Evolutionary conservation across 2,888 invertebrate genomes (phyloP).

Genomic region (Lasius platythorax): DNA sequence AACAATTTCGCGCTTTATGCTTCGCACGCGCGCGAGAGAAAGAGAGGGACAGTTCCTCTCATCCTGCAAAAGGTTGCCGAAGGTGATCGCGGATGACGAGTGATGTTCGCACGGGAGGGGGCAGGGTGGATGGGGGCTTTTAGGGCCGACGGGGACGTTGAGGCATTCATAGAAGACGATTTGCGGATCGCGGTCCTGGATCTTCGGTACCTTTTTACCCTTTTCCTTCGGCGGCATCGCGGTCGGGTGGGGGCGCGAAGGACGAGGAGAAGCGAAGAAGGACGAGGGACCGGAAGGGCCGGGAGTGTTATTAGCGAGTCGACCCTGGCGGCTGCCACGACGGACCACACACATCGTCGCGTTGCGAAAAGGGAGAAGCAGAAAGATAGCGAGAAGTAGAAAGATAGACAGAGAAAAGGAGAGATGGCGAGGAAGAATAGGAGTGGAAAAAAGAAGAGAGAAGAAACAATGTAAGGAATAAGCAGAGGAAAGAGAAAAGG

Average conservation of each 20-base stretch:
- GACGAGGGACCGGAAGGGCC: conserved; percentile 64
- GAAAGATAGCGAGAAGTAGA: conserved; percentile 54
- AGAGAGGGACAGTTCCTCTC: conserved; percentile 23
- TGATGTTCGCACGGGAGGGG: conserved; percentile 58
- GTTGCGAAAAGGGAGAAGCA: conserved; percentile 67
- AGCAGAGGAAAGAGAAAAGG: conserved; percentile 21
- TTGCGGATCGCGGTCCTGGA: conserved; percentile 77
- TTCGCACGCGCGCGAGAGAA: neutral
- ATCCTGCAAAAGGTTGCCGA: conserved; percentile 23
- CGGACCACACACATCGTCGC: conserved; percentile 83
- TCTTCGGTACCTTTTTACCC: conserved; percentile 79
- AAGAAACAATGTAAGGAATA: conserved; percentile 12
- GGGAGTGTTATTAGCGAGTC: conserved; percentile 83
- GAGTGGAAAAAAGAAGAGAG: conserved; percentile 31
- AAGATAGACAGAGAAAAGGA: conserved; percentile 55
- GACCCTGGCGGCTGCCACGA: conserved; percentile 83
- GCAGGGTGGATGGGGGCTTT: conserved; percentile 56
- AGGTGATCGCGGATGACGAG: conserved; percentile 72
- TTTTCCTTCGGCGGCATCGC: conserved; percentile 69
- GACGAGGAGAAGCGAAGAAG: conserved; percentile 51
- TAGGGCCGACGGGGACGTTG: conserved; percentile 64
- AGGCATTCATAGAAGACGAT: conserved; percentile 81
- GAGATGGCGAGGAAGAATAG: conserved; percentile 44
- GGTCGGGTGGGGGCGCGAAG: conserved; percentile 57
- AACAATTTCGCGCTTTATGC: conserved; percentile 2